Conservation (phyloP, 1,140 invertebrate genomes). For the Hylaeus volcanicus region DNA sequence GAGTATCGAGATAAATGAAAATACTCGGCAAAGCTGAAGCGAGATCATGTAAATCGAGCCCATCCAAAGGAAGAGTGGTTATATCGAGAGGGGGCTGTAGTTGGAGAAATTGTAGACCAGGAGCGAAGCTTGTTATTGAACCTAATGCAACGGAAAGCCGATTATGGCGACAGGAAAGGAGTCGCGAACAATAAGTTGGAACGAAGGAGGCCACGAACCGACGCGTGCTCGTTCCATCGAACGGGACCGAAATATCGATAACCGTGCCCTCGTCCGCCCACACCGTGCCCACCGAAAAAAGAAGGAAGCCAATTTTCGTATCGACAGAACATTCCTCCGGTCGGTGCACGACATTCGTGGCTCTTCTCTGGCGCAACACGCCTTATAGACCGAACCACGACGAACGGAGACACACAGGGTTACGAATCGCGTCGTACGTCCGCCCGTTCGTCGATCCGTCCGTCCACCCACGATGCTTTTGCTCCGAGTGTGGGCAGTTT, state of each 20-base stretch:
- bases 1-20: too few species aligned
- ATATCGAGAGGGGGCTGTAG: too few species aligned
- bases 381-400: not conserved
- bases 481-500: conserved; percentile 71
- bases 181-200: not conserved
- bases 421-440: conserved; percentile 54
- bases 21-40: too few species aligned
- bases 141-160: not conserved
- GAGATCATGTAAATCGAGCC: too few species aligned
- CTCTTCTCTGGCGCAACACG: conserved; percentile 16
- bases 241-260: conserved; percentile 21
- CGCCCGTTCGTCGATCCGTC: conserved; percentile 51
- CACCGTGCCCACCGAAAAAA: not conserved
- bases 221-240: not conserved
- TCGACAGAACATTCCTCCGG: not conserved
- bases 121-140: too few species aligned
- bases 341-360: conserved; percentile 14
- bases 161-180: not conserved
- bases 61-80: too few species aligned
- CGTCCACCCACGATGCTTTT: conserved; percentile 65
- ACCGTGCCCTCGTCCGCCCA: conserved; percentile 1
- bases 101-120: too few species aligned
- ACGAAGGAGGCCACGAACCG: not conserved
- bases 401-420: not conserved
- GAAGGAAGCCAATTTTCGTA: not conserved